Base-by-base conservation (phyloP, 2,888 invertebrate genomes). In the Drosophila affinis region DNA sequence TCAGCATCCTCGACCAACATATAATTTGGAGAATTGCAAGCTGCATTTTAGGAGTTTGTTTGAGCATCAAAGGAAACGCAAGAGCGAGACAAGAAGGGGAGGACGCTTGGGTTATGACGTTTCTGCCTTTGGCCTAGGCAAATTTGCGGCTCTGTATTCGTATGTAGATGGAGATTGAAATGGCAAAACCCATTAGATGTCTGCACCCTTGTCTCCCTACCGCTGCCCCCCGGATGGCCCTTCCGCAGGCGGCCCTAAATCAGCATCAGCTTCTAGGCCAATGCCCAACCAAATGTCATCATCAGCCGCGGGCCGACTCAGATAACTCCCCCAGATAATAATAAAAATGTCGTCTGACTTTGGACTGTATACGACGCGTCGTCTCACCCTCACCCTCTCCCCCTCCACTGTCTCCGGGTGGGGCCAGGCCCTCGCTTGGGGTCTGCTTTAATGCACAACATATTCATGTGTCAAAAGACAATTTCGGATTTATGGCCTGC, bases 381-480 rank as follows among this genome's bases (percentile, higher is more conserved):
- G 59, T 17, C 56, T 24, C 58, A 63, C 55, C 21, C 34, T 51
- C 55, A 52, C 34, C 10, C 48, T 52, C 51, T 44, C 51, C 29
- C 44, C 21, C 9, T 32, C 34, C 29, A 21, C 34, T 4, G 34
- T 24, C 57, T 39, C 34, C 10, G 61, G 49, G 56, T 76, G 77
- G 77, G 67, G 71, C 74, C 73, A 65, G 70, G 78, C 56, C 53
- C 68, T 57, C 55, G 72, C 72, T 76, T 74, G 72, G 81, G 65
- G 68, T 48, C 34, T 52, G 71, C 72, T 80, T 88, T 89, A 90
- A 89, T 90, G 89, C 89, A 83, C 79, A 85, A 90, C 89, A 89
- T 90, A 89, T 90, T 89, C 90, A 89, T 89, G 87, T 89, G 90
- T 88, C 89, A 89, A 83, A 89, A 90, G 89, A 89, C 89, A 85